phyloP scores from a whole-genome alignment of 2,797 vertebrate species.

The Peromyscus aztecus region DNA sequence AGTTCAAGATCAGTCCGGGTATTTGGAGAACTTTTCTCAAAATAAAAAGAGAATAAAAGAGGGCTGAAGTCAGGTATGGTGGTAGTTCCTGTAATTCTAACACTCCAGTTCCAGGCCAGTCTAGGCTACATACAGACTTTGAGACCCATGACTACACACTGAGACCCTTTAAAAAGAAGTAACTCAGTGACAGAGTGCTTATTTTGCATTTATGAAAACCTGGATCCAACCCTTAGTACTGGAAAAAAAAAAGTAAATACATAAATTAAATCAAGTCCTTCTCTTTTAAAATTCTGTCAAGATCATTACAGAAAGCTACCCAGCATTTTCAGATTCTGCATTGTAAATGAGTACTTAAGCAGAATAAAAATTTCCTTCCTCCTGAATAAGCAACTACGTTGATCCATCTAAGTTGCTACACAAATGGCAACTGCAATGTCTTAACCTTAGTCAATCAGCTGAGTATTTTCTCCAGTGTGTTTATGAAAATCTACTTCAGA shows the following conservation, averaged over 20 bases:
- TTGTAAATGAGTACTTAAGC: not conserved
- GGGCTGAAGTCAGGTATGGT: not conserved
- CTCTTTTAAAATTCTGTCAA: slow-evolving; percentile 44
- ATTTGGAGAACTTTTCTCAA: not conserved
- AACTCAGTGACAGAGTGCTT: not conserved
- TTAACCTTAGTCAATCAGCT: not conserved
- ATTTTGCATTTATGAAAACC: not conserved
- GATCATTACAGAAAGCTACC: slow-evolving; percentile 13
- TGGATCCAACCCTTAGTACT: not conserved
- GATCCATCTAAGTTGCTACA: not conserved
- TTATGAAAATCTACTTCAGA: slow-evolving; percentile 1
- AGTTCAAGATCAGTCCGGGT: not conserved
- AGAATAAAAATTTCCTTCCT: not conserved
- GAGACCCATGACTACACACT: not conserved
- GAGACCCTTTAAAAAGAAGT: not conserved
- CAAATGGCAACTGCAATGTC: slow-evolving; percentile 7
- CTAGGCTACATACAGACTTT: not conserved
- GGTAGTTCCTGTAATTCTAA: not conserved
- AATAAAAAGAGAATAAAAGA: not conserved
- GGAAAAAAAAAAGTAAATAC: not conserved
- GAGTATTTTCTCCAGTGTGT: not conserved
- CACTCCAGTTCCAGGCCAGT: not conserved
- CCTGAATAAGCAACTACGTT: not conserved
- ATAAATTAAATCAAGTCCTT: not conserved
- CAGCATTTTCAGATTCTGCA: slow-evolving; percentile 42